Evolutionary conservation across 2,797 vertebrate genomes (phyloP).

Genomic region (Mormyrops boulengeri): DNA sequence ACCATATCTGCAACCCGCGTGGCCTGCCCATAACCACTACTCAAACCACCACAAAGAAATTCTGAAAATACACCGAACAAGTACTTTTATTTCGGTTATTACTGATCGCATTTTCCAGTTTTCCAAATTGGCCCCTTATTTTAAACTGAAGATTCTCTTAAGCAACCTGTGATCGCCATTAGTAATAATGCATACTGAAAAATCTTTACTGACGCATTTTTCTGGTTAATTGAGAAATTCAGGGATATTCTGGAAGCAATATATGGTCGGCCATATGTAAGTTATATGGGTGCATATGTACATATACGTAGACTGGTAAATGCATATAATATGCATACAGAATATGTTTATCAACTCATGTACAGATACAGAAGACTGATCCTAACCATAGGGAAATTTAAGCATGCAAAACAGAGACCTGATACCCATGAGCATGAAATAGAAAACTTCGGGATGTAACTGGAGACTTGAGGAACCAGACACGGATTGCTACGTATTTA

Average conservation of each 20-base stretch:
- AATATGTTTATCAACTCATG: neutral
- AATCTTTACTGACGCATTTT: neutral
- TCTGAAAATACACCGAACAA: neutral
- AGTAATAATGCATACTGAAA: neutral
- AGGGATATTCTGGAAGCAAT: neutral
- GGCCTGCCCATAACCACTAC: neutral
- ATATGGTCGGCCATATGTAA: neutral
- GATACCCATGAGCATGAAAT: neutral
- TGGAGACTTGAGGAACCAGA: constrained; percentile 4
- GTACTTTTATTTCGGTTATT: neutral
- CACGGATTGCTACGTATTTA: neutral
- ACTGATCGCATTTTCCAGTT: neutral
- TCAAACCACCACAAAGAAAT: neutral
- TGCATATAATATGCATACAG: neutral
- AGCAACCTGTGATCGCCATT: neutral
- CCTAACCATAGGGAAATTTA: neutral
- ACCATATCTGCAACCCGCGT: neutral
- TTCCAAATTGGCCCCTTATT: neutral
- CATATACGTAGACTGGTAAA: neutral
- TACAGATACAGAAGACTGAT: neutral
- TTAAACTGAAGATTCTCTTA: neutral
- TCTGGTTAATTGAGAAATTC: neutral
- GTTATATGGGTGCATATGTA: neutral
- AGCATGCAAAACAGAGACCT: neutral
- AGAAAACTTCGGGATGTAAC: neutral